Percentiles rank a stretch among this genome's conserved stretches.
phyloP scores from a whole-genome alignment of 2,888 invertebrate genomes.

The Crocallis elinguaria region DNA sequence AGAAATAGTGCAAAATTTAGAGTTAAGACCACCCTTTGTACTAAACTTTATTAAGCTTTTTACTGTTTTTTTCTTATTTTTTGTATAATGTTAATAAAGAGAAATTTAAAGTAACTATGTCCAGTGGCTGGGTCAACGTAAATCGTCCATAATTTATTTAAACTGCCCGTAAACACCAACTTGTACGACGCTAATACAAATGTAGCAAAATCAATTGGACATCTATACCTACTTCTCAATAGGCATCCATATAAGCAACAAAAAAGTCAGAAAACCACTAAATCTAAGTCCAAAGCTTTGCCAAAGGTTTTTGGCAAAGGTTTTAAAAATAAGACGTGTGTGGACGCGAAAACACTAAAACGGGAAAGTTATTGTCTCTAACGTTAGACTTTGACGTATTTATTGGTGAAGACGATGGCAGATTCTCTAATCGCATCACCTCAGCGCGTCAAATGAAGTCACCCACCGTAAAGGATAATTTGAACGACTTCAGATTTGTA shows the following conservation, averaged over 20 bases:
- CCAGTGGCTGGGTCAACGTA: constrained; percentile 7
- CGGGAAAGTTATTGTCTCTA: constrained; percentile 30
- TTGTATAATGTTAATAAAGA: no score
- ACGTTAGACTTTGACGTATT: constrained; percentile 37
- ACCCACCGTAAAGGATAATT: background rate
- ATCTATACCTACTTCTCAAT: constrained; percentile 14
- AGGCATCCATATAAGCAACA: constrained; percentile 28
- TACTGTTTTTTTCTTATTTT: no score
- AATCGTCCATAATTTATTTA: constrained; percentile 43
- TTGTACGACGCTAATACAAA: constrained; percentile 37
- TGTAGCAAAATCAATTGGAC: constrained; percentile 26
- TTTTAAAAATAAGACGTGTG: constrained; percentile 18
- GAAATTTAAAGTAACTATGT: background rate
- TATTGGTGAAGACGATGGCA: constrained; percentile 29
- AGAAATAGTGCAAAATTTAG: no score
- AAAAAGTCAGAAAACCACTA: constrained; percentile 35
- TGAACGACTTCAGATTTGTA: background rate
- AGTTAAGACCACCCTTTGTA: no score
- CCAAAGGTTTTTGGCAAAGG: constrained; percentile 12
- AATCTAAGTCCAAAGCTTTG: constrained; percentile 30
- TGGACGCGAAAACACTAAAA: constrained; percentile 28
- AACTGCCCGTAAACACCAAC: constrained; percentile 41
- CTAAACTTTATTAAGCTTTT: no score
- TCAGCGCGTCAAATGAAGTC: no score
- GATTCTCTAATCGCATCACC: constrained; percentile 24